These are phyloP conservation scores for Scomber scombrus DNA, from an alignment of 2,113 vertebrate species.

Conservation along the genomic window DNA sequence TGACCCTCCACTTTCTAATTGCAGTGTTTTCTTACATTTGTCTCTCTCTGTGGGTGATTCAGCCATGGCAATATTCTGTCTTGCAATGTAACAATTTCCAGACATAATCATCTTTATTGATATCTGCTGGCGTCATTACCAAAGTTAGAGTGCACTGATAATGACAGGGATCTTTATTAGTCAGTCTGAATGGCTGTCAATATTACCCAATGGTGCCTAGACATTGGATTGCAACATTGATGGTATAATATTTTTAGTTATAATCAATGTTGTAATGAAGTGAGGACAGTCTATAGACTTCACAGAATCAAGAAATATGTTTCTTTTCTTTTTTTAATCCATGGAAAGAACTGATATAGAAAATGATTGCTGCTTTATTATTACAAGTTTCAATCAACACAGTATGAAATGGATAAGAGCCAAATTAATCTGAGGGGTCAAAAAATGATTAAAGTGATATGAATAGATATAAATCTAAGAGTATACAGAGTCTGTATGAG, in stretches of 20 bases:
- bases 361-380: too few species aligned
- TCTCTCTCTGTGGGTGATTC: neutral
- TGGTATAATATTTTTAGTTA: neutral
- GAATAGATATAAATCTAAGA: too few species aligned
- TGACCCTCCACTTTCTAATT: conserved; percentile 1
- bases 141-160: conserved; percentile 4
- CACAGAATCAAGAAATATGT: too few species aligned
- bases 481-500: too few species aligned
- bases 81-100: conserved; percentile 14
- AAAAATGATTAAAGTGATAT: too few species aligned
- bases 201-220: conserved; percentile 2
- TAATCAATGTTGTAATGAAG: conserved; percentile 16
- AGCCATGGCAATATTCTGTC: conserved; percentile 4
- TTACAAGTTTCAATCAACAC: too few species aligned
- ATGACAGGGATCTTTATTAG: conserved; percentile 2
- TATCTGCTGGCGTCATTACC: conserved; percentile 12
- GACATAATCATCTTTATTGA: conserved; percentile 23
- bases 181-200: conserved; percentile 8
- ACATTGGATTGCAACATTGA: conserved; percentile 11
- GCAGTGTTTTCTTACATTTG: neutral
- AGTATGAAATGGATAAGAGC: too few species aligned
- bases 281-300: neutral
- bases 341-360: too few species aligned
- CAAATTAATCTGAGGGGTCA: too few species aligned
- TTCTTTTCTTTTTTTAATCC: too few species aligned